phyloP scores from a whole-genome alignment of 2,888 invertebrate species.

The Cerastis leucographa region DNA sequence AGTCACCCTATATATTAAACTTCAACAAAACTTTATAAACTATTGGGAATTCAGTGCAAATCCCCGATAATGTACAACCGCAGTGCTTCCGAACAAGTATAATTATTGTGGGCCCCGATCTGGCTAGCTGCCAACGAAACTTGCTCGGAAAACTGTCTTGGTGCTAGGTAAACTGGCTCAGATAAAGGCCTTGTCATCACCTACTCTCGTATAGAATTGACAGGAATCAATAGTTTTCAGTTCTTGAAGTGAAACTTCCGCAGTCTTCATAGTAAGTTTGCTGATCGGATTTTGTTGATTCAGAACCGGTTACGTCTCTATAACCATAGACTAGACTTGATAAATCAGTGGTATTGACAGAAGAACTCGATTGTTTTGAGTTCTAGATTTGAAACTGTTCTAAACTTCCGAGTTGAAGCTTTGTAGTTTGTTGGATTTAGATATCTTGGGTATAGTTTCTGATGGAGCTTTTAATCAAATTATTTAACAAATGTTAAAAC shows the following conservation, averaged over 20 bases:
- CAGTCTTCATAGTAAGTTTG: neutral
- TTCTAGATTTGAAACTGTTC: neutral
- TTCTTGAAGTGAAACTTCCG: conserved; percentile 9
- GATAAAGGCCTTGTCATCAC: conserved; percentile 52
- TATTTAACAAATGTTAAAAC: no score
- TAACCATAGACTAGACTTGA: neutral
- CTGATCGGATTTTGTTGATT: neutral
- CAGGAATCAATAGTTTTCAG: conserved; percentile 24
- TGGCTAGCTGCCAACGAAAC: conserved; percentile 65
- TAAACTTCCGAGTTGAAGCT: neutral
- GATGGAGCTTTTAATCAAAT: neutral
- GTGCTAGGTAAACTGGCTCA: conserved; percentile 25
- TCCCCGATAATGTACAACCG: conserved; percentile 51
- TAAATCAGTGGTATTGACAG: neutral
- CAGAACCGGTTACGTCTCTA: neutral
- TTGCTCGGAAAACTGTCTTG: conserved; percentile 54
- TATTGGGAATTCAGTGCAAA: conserved; percentile 38
- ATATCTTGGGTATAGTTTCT: neutral
- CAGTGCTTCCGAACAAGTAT: conserved; percentile 60
- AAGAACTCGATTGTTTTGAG: neutral
- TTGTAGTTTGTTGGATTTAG: neutral
- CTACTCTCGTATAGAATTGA: conserved; percentile 7
- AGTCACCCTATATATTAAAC: conserved; percentile 2
- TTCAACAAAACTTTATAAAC: conserved; percentile 35
- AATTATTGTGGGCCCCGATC: conserved; percentile 62